phyloP scores from a whole-genome alignment of 2,888 invertebrate species.

The Heliconius erato region DNA sequence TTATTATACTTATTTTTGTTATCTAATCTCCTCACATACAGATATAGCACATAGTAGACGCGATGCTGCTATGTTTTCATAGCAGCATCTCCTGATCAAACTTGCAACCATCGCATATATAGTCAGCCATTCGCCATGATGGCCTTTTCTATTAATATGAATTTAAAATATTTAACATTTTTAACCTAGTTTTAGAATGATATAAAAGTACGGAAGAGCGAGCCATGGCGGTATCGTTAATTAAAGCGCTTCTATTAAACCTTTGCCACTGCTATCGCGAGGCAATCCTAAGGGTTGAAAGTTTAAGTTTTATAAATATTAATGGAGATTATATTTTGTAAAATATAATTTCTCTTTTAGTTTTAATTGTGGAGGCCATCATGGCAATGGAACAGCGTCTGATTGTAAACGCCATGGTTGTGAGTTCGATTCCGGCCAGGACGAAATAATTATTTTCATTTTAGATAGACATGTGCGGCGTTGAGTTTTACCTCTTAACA shows the following conservation, averaged over 20 bases:
- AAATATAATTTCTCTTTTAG: background rate
- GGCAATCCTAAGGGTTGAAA: conserved; percentile 3
- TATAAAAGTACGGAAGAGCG: background rate
- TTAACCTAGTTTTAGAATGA: background rate
- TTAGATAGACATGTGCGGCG: background rate
- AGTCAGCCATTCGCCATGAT: background rate
- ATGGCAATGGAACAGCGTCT: background rate
- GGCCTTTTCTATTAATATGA: background rate
- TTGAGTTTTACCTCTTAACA: background rate
- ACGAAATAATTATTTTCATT: background rate
- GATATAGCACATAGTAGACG: too few species aligned
- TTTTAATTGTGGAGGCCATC: background rate
- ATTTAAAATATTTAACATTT: background rate
- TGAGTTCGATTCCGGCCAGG: background rate
- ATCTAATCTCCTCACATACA: too few species aligned
- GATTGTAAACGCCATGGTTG: background rate
- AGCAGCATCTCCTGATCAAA: background rate
- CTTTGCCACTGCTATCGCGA: conserved; percentile 13
- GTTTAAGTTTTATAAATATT: background rate
- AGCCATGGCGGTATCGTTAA: conserved; percentile 16
- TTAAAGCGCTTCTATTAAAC: conserved; percentile 20
- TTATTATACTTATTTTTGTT: too few species aligned
- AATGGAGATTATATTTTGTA: background rate
- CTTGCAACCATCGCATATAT: background rate
- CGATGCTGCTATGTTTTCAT: too few species aligned